Base-by-base conservation (phyloP, 2,888 invertebrate species). In the Melanchra persicariae region DNA sequence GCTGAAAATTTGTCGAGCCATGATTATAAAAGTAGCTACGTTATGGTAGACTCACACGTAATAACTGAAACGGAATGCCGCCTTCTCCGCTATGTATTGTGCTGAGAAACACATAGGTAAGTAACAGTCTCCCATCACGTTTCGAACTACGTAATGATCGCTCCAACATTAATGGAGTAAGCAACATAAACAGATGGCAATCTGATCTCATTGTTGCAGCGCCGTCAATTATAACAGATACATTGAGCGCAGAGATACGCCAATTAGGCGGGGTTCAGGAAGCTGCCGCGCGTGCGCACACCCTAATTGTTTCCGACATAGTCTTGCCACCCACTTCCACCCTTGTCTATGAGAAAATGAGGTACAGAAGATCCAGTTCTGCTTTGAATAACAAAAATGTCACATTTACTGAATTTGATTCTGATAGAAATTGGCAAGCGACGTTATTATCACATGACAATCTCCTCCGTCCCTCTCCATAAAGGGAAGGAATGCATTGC, bases 261-360 rank as follows among this genome's bases (percentile, higher is more conserved):
- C 95, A 94, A 95, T 95, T 95, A 94, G 89, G 82, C 68, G 79
- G 70, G 79, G 84, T 83, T 87, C 91, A 92, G 94, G 94, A 94
- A 93, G 91, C 91, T 84, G 88, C 87, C 93, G 94, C 95, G 95
- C 94, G 90, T 94, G 95, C 95, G 95, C 94, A 87, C 89, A 83
- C 88, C 89, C 91, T 95, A 95, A 95, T 95, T 95, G 94, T 89
- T 94, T 95, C 95, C 92, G 91, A 89, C 89, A 77, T 84, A 85
- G 87, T 86, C 89, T 88, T 88, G 84, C 84, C 87, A 84, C 85
- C 86, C 83, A 60, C 77, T 71, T 68, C 69, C 79, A 65, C 81
- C 76, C 70, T 71, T 70, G 34, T n/a, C n/a, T 72, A 37, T 34
- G 1, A 51, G 9, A 26, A 12, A 37, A 64, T 7, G 15, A 15